These are phyloP conservation scores for Cossypha caffra DNA, from an alignment of 2,797 vertebrate genomes.

Conservation along the genomic window DNA sequence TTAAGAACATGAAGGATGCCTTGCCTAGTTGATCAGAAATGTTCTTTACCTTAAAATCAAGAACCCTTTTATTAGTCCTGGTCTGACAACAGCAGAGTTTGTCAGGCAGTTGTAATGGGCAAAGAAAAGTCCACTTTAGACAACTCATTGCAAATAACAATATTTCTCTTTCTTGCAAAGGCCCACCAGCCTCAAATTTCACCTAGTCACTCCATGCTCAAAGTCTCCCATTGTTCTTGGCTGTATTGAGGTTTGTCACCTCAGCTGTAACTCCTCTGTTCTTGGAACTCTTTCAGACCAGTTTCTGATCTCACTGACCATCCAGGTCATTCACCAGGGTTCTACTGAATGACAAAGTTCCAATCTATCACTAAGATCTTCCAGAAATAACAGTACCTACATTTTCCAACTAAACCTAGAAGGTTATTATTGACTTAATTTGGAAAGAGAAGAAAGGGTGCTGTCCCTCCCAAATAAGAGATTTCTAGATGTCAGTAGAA, in stretches of 20 bases:
- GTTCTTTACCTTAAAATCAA: not conserved
- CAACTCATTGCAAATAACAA: not conserved
- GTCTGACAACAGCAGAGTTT: not conserved
- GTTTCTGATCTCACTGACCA: not conserved
- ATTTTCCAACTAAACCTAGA: not conserved
- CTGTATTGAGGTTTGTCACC: not conserved
- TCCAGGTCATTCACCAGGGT: not conserved
- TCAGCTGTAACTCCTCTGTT: not conserved
- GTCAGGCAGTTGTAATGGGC: not conserved
- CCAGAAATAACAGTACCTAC: not conserved
- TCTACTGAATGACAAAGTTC: not conserved
- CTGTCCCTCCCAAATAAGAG: not conserved
- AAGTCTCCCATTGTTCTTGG: not conserved
- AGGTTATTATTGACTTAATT: not conserved
- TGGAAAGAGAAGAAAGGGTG: not conserved
- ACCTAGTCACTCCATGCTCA: not conserved
- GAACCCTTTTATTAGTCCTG: not conserved
- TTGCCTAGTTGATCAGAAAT: not conserved
- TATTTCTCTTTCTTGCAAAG: not conserved
- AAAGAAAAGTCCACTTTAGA: not conserved
- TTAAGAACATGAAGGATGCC: not conserved
- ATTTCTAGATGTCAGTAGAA: not conserved
- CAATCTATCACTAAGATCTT: not conserved
- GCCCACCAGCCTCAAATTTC: not conserved
- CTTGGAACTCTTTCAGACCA: not conserved